These are phyloP conservation scores for Perizoma flavofasciatum DNA, from an alignment of 2,888 invertebrate genomes.

Conservation along the genomic window DNA sequence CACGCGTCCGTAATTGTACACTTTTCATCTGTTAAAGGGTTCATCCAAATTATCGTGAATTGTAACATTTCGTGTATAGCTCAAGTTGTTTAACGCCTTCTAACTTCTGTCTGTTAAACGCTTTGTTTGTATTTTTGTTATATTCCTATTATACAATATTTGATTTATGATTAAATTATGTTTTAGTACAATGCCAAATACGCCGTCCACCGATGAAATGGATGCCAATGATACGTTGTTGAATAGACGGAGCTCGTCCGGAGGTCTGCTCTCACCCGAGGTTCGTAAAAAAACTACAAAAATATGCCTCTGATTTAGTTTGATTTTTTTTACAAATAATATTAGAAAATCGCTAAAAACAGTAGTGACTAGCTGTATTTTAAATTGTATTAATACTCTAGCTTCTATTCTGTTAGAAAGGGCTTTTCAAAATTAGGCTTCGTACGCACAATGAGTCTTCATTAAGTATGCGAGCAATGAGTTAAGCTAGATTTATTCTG, in stretches of 20 bases:
- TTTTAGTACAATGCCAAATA: constrained; percentile 86
- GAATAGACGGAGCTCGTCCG: constrained; percentile 90
- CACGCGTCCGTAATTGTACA: constrained; percentile 21
- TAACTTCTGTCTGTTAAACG: constrained; percentile 24
- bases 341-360: no score
- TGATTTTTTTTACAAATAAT: no score
- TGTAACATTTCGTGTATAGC: constrained; percentile 38
- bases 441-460: no score
- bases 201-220: constrained; percentile 88
- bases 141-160: constrained; percentile 12
- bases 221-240: constrained; percentile 81
- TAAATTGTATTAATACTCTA: no score
- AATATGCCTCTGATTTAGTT: no score
- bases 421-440: no score
- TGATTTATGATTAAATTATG: constrained; percentile 25
- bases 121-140: constrained; percentile 22
- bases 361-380: no score
- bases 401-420: no score
- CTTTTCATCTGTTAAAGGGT: constrained; percentile 24
- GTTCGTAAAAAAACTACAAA: no score
- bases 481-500: no score
- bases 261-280: constrained; percentile 92
- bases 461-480: no score
- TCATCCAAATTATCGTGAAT: constrained; percentile 29
- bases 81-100: constrained; percentile 34